A percentile compares a stretch with the other conserved stretches of the same genome.
Conservation (phyloP, 2,797 vertebrate species). For the Staurois parvus region DNA sequence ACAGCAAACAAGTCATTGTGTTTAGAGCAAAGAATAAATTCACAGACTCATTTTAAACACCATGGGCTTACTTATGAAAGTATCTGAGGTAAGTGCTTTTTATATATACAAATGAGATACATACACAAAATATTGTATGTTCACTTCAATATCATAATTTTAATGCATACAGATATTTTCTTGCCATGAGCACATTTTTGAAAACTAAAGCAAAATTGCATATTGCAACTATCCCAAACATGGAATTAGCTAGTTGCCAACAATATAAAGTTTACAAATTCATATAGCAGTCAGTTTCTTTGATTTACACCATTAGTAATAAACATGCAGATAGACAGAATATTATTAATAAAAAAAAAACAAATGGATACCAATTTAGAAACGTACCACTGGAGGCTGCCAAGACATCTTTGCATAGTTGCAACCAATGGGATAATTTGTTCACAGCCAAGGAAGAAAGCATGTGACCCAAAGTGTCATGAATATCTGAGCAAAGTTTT, state of each 20-base stretch:
- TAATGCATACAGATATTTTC: neutral
- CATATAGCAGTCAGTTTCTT: too few relatives aligned
- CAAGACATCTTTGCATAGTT: slow-evolving; percentile 97
- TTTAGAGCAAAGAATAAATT: too few relatives aligned
- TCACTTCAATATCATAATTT: neutral
- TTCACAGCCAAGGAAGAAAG: slow-evolving; percentile 95
- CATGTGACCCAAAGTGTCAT: slow-evolving; percentile 98
- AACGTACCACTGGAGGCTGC: slow-evolving; percentile 92
- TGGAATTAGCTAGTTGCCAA: too few relatives aligned
- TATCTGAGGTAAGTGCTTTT: too few relatives aligned
- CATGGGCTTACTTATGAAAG: too few relatives aligned
- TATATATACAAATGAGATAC: neutral
- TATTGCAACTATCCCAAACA: too few relatives aligned
- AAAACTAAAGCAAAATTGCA: too few relatives aligned
- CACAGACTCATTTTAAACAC: too few relatives aligned
- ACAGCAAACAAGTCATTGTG: too few relatives aligned
- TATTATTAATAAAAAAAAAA: neutral
- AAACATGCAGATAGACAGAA: neutral
- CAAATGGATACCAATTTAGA: neutral
- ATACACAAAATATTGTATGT: neutral
- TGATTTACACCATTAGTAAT: neutral
- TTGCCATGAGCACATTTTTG: neutral
- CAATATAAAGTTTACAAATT: too few relatives aligned
- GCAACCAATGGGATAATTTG: slow-evolving; percentile 96
- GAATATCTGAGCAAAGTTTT: slow-evolving; percentile 96